phyloP scores from a whole-genome alignment of 2,113 vertebrate genomes.

The Daboia siamensis region DNA sequence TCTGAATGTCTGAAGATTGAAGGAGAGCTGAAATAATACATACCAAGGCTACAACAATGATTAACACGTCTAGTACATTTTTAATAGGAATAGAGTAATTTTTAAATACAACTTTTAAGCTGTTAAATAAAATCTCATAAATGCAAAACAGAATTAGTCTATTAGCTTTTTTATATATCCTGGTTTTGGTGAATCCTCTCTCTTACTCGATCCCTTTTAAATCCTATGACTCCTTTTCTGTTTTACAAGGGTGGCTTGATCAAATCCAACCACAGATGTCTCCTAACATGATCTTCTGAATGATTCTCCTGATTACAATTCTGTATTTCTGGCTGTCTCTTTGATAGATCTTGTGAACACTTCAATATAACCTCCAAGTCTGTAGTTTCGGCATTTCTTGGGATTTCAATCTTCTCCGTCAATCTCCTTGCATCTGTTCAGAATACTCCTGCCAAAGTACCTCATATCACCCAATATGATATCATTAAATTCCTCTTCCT shows the following conservation, averaged over 20 bases:
- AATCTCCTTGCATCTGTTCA: neutral
- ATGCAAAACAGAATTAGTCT: neutral
- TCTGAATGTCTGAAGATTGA: neutral
- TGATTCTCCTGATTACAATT: neutral
- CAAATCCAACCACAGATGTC: neutral
- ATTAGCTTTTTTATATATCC: neutral
- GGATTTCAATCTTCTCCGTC: neutral
- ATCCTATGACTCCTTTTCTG: neutral
- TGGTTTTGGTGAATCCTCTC: neutral
- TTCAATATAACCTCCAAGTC: neutral
- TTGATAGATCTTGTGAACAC: neutral
- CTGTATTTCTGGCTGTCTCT: neutral
- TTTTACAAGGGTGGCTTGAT: neutral
- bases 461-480: neutral
- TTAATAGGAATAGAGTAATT: slow-evolving; percentile 45
- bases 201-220: neutral
- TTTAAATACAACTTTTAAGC: slow-evolving; percentile 4
- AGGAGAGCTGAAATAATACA: neutral
- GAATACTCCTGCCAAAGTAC: neutral
- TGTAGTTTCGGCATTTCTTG: neutral
- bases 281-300: neutral
- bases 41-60: neutral
- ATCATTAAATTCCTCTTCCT: neutral
- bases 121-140: neutral
- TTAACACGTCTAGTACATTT: neutral